Conservation (phyloP, 2,797 vertebrate species). For the Botia almorhae region DNA sequence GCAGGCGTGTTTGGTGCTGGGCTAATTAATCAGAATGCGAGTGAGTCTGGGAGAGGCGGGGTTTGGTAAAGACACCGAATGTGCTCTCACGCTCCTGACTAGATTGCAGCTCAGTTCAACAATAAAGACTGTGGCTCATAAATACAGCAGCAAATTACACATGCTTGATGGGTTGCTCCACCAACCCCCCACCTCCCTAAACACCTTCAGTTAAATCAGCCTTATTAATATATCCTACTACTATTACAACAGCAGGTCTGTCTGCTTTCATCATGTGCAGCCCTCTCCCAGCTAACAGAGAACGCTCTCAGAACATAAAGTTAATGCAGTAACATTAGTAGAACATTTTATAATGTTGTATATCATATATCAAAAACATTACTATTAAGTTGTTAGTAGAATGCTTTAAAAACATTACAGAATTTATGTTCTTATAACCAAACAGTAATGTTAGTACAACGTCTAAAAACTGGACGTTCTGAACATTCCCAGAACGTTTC, state of each 20-base stretch:
- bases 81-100: neutral
- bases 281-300: too few species aligned
- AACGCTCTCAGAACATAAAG: too few species aligned
- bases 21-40: slow-evolving; percentile 73
- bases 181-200: neutral
- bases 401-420: too few species aligned
- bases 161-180: neutral
- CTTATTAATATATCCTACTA: neutral
- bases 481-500: too few species aligned
- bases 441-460: too few species aligned
- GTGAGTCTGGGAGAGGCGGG: slow-evolving; percentile 57
- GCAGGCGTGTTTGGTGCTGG: slow-evolving; percentile 71
- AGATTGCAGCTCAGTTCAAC: neutral
- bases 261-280: neutral
- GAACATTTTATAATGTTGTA: too few species aligned
- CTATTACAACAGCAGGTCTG: neutral
- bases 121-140: neutral
- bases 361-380: too few species aligned
- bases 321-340: too few species aligned
- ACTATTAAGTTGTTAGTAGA: too few species aligned
- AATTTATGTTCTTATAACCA: too few species aligned
- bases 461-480: too few species aligned
- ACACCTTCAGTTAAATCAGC: neutral
- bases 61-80: neutral
- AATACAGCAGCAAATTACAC: slow-evolving; percentile 18